Conservation (phyloP, 2,888 invertebrate species). For the Caprella mutica region DNA sequence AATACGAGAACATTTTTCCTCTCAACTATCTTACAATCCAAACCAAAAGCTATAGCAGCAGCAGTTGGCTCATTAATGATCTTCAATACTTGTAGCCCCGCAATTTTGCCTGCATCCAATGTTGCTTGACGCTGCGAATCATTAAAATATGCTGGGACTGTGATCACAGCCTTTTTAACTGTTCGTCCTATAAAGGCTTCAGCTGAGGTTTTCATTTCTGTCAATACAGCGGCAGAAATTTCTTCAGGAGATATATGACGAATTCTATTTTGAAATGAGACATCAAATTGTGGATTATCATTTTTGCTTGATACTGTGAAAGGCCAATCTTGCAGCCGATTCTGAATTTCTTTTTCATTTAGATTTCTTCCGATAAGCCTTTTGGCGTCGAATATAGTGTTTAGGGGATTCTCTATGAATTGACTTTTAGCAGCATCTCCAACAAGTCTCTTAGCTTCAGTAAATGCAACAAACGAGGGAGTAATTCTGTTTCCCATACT, state of each 20-base stretch:
- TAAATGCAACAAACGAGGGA: background rate
- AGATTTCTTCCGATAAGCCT: background rate
- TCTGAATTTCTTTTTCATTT: background rate
- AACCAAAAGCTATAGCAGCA: background rate
- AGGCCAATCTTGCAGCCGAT: background rate
- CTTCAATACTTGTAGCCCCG: background rate
- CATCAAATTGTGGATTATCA: background rate
- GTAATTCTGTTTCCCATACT: background rate
- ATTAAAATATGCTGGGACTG: constrained; percentile 4
- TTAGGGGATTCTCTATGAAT: background rate
- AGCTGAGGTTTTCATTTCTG: background rate
- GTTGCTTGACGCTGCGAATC: constrained; percentile 2
- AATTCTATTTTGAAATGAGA: background rate
- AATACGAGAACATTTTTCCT: background rate
- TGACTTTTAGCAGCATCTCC: background rate
- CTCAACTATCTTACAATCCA: background rate
- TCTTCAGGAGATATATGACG: background rate
- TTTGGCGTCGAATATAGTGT: constrained; percentile 1
- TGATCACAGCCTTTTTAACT: constrained; percentile 1
- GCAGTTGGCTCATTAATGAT: background rate
- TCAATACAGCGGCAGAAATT: background rate
- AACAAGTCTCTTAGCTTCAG: background rate
- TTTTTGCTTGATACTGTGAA: background rate
- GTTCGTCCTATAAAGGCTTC: background rate
- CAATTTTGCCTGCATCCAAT: background rate